Base-by-base conservation (phyloP, 2,113 vertebrate genomes). In the Garra rufa region DNA sequence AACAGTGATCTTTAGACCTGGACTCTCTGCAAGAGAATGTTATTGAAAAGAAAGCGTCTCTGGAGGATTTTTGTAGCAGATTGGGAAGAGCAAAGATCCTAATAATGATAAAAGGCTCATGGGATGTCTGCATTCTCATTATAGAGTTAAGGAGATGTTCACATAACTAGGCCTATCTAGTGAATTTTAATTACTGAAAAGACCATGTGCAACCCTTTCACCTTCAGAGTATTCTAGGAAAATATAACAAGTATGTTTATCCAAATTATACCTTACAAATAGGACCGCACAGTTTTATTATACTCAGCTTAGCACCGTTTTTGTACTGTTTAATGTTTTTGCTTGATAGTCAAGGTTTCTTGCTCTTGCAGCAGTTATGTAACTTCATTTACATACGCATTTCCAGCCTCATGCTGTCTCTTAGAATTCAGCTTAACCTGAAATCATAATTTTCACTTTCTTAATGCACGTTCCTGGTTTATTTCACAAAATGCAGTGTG, bases 81-180 rank as follows among this genome's bases (percentile, higher is more conserved):
- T 14, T 38, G 26, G n/a, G 50, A 38, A n/a, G 30, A 55, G 71
- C 44, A 30, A 38, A 34, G 10, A 55, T 76, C 10, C 19, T 52
- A 55, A 76, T 76, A 38, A 57, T 38, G 74, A 55, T 30, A n/a
- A 55, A 76, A 41, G 10, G 11, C 48, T 13, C 74, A 76, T 38
- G 48, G 30, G 48, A 38, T 76, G 15, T 55, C 74, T 76, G 30
- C 6, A 13, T 76, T 55, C 30, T 38, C 38, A 41, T 70, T 38
- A 34, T n/a, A 21, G 48, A n/a, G 48, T 76, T 75, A 52, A 19
- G 44, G 24, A 76, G 28, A 19, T 4, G 14, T 50, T 74, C 44
- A 34, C 28, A 70, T 19, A 69, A 21, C 30, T 10, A 57, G 52
- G 52, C 17, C 9, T 21, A 41, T 41, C 52, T n/a, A n/a, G 19